These are phyloP conservation scores for Pseudopleuronectes americanus DNA, from an alignment of 2,797 vertebrate species.

Conservation along the genomic window DNA sequence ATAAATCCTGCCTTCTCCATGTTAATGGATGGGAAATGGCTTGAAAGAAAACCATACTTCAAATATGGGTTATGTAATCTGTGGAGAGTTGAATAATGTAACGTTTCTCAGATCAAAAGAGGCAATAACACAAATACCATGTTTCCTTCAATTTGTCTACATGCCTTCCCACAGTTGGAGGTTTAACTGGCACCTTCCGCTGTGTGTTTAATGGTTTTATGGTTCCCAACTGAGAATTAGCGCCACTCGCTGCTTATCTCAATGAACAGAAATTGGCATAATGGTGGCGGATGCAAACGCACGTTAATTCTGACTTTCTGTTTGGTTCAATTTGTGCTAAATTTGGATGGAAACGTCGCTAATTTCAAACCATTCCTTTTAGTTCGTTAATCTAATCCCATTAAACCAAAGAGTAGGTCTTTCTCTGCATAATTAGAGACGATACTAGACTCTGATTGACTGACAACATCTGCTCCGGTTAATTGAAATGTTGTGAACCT, in stretches of 20 bases:
- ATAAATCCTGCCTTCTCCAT: no score
- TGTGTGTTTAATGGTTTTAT: not conserved
- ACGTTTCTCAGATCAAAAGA: not conserved
- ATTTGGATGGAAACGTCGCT: not conserved
- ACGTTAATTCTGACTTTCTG: not conserved
- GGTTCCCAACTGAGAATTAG: not conserved
- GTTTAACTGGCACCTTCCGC: not conserved
- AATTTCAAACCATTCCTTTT: not conserved
- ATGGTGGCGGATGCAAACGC: not conserved
- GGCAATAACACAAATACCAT: not conserved
- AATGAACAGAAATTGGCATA: not conserved
- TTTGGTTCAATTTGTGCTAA: not conserved
- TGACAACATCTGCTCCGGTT: constrained; percentile 19
- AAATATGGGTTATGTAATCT: not conserved
- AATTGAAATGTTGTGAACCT: constrained; percentile 26
- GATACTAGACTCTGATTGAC: constrained; percentile 11
- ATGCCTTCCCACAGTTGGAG: not conserved
- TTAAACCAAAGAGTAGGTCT: not conserved
- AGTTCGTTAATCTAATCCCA: not conserved
- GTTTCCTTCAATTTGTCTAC: not conserved
- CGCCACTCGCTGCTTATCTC: not conserved
- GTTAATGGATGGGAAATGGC: no score
- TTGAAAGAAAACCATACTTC: no score
- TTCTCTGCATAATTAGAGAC: not conserved
- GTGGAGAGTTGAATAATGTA: not conserved